Evolutionary conservation across 2,113 vertebrate species (phyloP).

Genomic region (Sterrhoptilus dennistouni): DNA sequence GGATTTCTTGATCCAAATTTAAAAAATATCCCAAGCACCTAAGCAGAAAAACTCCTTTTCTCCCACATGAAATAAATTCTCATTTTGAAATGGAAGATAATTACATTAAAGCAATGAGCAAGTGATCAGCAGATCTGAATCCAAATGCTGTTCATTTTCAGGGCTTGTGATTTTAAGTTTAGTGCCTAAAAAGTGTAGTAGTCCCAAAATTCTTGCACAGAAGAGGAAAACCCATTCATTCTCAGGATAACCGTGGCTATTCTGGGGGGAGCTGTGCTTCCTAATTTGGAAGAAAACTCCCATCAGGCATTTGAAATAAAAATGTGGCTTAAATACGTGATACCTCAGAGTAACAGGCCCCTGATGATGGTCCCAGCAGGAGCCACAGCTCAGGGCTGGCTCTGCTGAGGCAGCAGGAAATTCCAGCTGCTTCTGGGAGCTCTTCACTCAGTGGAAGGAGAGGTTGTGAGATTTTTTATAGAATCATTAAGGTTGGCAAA

Average conservation of each 20-base stretch:
- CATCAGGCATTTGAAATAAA: background rate
- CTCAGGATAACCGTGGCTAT: background rate
- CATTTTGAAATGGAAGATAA: background rate
- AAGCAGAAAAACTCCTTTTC: background rate
- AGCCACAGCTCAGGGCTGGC: background rate
- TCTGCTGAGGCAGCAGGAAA: background rate
- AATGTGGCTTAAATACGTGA: background rate
- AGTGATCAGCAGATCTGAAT: background rate
- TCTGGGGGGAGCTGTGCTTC: background rate
- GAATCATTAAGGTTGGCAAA: background rate
- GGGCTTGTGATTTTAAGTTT: background rate
- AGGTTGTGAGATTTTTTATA: background rate
- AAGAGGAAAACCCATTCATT: background rate
- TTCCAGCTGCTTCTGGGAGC: background rate
- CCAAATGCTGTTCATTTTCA: background rate
- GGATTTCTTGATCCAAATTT: background rate
- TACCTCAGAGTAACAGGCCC: background rate
- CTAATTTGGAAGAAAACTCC: conserved; percentile 43
- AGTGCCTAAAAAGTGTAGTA: background rate
- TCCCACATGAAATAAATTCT: background rate
- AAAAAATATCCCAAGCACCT: background rate
- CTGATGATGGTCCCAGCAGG: background rate
- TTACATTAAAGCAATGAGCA: background rate
- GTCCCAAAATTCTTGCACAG: background rate
- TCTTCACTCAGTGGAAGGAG: background rate